phyloP scores from a whole-genome alignment of 2,797 vertebrate genomes.

The Oophaga sylvatica region DNA sequence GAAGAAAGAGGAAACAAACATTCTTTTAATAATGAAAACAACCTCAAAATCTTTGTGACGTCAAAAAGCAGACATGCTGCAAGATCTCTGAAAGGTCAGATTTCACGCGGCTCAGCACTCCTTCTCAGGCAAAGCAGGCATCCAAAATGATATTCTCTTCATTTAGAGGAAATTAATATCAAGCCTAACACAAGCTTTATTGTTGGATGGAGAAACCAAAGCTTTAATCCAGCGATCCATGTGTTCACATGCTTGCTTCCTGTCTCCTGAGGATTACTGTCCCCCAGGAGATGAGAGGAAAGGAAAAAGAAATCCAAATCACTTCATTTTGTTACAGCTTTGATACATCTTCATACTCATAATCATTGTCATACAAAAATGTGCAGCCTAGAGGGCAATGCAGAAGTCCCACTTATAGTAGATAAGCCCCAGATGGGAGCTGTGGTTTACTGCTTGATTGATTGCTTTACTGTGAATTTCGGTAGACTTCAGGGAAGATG shows the following conservation, averaged over 20 bases:
- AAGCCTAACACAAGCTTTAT: slow-evolving; percentile 58
- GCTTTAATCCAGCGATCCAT: slow-evolving; percentile 53
- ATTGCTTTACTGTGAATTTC: slow-evolving; percentile 6
- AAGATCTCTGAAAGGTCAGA: slow-evolving; percentile 28
- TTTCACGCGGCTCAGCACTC: slow-evolving; percentile 18
- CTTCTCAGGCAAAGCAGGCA: slow-evolving; percentile 34
- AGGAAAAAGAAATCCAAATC: slow-evolving; percentile 43
- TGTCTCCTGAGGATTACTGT: slow-evolving; percentile 55
- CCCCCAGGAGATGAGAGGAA: slow-evolving; percentile 41
- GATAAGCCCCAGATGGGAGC: slow-evolving; percentile 50
- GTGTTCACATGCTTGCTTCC: slow-evolving; percentile 56
- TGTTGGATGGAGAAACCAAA: slow-evolving; percentile 44
- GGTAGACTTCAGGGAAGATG: background rate
- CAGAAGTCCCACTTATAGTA: slow-evolving; percentile 35
- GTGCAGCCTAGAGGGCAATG: slow-evolving; percentile 46
- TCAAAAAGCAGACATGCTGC: slow-evolving; percentile 16
- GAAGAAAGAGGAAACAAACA: background rate
- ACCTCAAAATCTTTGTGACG: slow-evolving; percentile 26
- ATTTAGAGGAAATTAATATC: slow-evolving; percentile 55
- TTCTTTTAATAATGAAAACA: slow-evolving; percentile 40
- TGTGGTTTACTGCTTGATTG: slow-evolving; percentile 31
- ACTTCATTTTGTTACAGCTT: slow-evolving; percentile 49
- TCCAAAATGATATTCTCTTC: slow-evolving; percentile 39
- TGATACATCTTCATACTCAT: slow-evolving; percentile 54
- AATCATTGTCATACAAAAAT: slow-evolving; percentile 52